Conservation (phyloP, 2,113 vertebrate genomes). For the Okapia johnstoni region DNA sequence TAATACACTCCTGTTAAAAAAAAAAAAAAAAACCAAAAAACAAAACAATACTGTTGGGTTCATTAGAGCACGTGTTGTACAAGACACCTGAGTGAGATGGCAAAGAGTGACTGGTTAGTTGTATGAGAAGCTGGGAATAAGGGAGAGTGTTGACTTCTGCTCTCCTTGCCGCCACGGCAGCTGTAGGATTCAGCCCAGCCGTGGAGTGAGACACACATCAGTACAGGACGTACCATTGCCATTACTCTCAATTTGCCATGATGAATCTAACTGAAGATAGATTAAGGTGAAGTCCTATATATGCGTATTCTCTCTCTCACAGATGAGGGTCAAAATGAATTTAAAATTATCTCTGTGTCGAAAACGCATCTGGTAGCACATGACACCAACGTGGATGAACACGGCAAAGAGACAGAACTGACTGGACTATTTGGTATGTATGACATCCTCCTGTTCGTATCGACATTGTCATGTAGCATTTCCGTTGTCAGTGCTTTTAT, state of each 20-base stretch:
- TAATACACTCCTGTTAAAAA: neutral
- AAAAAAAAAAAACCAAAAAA: too few species aligned
- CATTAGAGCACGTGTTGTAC: neutral
- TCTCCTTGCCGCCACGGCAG: neutral
- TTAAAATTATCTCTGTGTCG: rapidly evolving
- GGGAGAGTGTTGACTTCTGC: neutral
- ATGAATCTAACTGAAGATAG: neutral
- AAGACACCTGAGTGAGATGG: neutral
- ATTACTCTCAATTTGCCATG: neutral
- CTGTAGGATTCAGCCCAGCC: neutral
- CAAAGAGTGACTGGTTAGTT: neutral
- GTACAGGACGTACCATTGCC: neutral
- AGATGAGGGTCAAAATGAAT: neutral
- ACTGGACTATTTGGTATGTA: neutral
- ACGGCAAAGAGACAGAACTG: neutral
- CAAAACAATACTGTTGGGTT: neutral
- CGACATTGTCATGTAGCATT: neutral
- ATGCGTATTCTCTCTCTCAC: neutral
- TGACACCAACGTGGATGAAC: neutral
- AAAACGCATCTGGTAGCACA: neutral
- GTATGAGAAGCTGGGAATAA: neutral
- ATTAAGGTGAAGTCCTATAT: neutral
- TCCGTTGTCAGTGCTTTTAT: rapidly evolving
- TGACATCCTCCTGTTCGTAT: neutral
- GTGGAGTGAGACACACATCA: neutral